Conservation (phyloP, 2,797 vertebrate species). For the Lemur catta region DNA sequence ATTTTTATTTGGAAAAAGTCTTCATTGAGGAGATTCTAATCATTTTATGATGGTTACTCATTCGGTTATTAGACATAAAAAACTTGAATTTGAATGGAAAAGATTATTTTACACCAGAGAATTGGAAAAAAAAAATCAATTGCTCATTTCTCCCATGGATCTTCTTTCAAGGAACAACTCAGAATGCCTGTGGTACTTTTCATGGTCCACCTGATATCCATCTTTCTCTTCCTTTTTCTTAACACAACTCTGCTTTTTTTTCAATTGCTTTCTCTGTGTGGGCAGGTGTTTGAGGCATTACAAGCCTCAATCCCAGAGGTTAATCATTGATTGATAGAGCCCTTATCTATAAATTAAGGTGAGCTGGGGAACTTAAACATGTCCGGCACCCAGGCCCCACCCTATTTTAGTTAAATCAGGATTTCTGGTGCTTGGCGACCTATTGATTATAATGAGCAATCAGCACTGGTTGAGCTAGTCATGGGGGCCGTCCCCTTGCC, state of each 20-base stretch:
- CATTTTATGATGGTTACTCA: not conserved
- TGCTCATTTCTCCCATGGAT: not conserved
- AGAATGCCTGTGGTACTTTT: not conserved
- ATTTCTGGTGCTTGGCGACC: not conserved
- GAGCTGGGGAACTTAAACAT: not conserved
- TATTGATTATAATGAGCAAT: not conserved
- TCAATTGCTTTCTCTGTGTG: not conserved
- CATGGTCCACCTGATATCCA: not conserved
- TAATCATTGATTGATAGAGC: not conserved
- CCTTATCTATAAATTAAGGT: not conserved
- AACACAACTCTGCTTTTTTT: not conserved
- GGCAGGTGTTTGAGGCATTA: not conserved
- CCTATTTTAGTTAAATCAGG: not conserved
- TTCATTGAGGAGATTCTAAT: not conserved
- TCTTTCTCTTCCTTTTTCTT: not conserved
- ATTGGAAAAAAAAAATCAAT: not conserved
- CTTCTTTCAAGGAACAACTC: not conserved
- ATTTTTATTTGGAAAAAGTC: not conserved
- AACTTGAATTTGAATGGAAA: not conserved
- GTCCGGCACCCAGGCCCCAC: not conserved
- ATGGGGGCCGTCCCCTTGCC: not conserved
- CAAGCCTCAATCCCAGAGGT: not conserved
- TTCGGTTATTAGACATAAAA: not conserved
- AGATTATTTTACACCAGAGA: not conserved
- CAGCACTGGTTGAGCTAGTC: not conserved